Evolutionary conservation across 2,113 vertebrate genomes (phyloP).

Genomic region (Alaudala cheleensis): DNA sequence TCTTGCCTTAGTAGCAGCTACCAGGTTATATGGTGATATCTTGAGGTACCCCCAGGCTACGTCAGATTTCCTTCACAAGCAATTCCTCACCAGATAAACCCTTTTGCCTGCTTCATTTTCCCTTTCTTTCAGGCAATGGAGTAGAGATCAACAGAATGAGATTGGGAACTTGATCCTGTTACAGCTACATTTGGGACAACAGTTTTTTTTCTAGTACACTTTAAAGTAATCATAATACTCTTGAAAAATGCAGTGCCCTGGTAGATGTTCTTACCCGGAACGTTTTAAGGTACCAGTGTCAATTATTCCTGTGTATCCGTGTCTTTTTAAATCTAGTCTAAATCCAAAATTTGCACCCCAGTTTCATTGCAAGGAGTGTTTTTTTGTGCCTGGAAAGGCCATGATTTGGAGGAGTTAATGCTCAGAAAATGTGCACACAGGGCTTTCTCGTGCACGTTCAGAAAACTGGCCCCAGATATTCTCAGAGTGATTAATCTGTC

Average conservation of each 20-base stretch:
- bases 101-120: background rate
- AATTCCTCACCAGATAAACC: background rate
- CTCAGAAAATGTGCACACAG: background rate
- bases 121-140: background rate
- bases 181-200: background rate
- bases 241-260: background rate
- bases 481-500: background rate
- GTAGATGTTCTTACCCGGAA: background rate
- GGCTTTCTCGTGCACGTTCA: background rate
- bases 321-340: background rate
- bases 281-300: background rate
- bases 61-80: background rate
- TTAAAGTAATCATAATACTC: background rate
- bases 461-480: background rate
- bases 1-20: background rate
- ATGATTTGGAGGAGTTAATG: background rate
- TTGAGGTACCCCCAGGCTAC: background rate
- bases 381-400: background rate
- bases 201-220: background rate
- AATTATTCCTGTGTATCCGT: background rate
- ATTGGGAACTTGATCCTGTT: background rate
- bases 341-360: background rate
- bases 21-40: background rate
- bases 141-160: background rate
- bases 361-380: background rate